Conservation (phyloP, 1,140 invertebrate species). For the Pseudoatta argentina region DNA sequence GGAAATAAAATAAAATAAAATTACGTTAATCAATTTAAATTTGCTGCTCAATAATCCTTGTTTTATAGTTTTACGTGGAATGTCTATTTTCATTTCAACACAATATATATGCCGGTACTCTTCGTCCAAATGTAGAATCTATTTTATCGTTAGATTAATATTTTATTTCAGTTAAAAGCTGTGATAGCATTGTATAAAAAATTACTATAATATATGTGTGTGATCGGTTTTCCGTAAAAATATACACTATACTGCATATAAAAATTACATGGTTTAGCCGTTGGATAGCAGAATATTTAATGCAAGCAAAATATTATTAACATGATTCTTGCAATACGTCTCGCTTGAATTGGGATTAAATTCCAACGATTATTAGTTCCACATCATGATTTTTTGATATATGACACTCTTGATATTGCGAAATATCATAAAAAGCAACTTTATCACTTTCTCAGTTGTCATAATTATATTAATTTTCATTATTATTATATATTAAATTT, state of each 20-base stretch:
- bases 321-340: background rate
- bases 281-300: background rate
- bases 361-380: conserved; percentile 11
- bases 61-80: background rate
- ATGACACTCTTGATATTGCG: too few relatives aligned
- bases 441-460: background rate
- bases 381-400: background rate
- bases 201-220: too few relatives aligned
- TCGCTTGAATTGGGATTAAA: conserved; percentile 7
- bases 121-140: background rate
- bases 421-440: background rate
- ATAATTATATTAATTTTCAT: background rate
- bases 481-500: too few relatives aligned
- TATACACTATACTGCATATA: too few relatives aligned
- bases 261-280: too few relatives aligned
- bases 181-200: too few relatives aligned
- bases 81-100: background rate
- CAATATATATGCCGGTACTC: background rate
- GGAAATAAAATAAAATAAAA: background rate
- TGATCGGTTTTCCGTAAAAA: too few relatives aligned
- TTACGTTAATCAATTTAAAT: background rate
- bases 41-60: background rate
- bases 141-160: background rate
- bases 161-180: background rate
- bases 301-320: background rate